Evolutionary conservation across 2,888 invertebrate genomes (phyloP), one percentile per base, ranked within the genome.

Genomic region (Ctenicera cuprea): DNA sequence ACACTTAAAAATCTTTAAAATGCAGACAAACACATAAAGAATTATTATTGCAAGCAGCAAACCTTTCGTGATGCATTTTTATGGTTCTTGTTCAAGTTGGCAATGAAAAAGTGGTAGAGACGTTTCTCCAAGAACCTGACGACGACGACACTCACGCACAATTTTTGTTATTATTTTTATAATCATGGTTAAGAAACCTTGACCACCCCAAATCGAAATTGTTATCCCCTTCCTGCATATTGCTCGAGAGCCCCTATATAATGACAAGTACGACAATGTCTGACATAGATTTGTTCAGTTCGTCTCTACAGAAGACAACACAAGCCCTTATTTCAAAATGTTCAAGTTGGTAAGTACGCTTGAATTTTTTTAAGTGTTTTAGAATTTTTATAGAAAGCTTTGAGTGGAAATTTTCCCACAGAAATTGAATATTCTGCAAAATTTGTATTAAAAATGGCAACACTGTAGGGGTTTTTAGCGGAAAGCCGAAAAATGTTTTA

Each of bases 291-390:
- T 62, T 54, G 43, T 62, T 38, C 52, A 16, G 59, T 59, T 45
- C 54, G 65, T 73, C 72, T 74, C 65, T 50, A 52, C 71, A 37
- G 76, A 70, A 76, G 70, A 77, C 75, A 73, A 77, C 54, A 50
- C 75, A 72, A 73, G 38, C 16, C 61, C 62, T 45, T 61, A 73
- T 61, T 69, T 79, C 83, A 84, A 83, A 75, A 87, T 87, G 87
- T 85, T 86, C 83, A 87, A 86, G 81, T 77, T 85, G 83, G 87
- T 87, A 82, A 87, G 87, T 85, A 3, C 68, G 33, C 33, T 38
- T 52, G 20, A 63, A 22, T n/a, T 20, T 54, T 41, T 62, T 37
- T 37, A 52, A 22, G 3, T 52, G 33, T 57, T n/a, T n/a, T n/a
- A n/a, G n/a, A n/a, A n/a, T 16, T 57, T 61, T 69, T 45, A 18